Conservation (phyloP, 2,797 vertebrate species). For the Muscicapa comitata region DNA sequence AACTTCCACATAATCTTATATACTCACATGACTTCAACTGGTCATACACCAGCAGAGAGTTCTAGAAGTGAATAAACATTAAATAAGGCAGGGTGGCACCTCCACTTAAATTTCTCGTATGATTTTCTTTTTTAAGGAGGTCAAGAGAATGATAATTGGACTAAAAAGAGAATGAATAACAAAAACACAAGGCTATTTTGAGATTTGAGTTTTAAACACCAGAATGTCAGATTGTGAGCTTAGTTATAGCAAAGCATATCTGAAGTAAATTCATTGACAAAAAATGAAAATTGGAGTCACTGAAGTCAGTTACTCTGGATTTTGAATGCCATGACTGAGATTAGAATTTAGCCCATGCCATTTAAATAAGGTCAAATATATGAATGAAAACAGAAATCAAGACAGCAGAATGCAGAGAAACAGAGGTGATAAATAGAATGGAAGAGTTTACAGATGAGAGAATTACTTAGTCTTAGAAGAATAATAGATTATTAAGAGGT, state of each 20-base stretch:
- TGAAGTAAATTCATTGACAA: neutral
- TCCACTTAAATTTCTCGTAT: neutral
- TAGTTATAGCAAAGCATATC: neutral
- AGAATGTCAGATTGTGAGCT: neutral
- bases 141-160: neutral
- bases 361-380: neutral
- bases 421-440: slow-evolving; percentile 5
- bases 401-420: neutral
- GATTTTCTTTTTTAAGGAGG: neutral
- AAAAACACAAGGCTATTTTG: neutral
- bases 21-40: neutral
- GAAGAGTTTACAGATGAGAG: neutral
- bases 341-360: neutral
- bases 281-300: neutral
- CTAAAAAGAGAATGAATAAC: neutral
- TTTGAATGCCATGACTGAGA: neutral
- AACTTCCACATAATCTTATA: neutral
- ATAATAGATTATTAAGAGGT: slow-evolving; percentile 47
- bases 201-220: neutral
- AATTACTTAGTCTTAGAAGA: slow-evolving; percentile 27
- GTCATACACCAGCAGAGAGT: neutral
- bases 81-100: neutral
- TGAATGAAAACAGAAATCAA: neutral
- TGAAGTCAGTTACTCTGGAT: neutral
- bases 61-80: neutral